Percentiles rank a stretch among this genome's conserved stretches.
Conservation (phyloP, 2,888 invertebrate genomes). For the Pammene fasciana region DNA sequence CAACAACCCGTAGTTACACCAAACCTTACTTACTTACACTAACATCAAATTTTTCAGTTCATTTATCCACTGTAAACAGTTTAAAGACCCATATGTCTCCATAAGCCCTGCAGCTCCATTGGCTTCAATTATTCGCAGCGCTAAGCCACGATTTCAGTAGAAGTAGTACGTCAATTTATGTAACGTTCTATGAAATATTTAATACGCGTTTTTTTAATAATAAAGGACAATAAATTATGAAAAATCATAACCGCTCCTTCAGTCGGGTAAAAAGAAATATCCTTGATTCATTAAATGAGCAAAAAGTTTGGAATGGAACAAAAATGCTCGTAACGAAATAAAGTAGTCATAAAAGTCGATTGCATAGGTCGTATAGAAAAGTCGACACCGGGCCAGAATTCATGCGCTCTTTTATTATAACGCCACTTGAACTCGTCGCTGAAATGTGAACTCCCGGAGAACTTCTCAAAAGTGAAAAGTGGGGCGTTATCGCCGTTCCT, state of each 20-base stretch:
- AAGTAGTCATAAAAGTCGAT: conserved; percentile 51
- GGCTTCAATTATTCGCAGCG: conserved; percentile 10
- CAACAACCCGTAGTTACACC: conserved; percentile 15
- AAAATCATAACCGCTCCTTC: too few relatives aligned
- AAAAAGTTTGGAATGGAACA: background rate
- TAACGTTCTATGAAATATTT: conserved; percentile 17
- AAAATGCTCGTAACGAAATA: conserved; percentile 8
- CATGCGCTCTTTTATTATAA: conserved; percentile 64
- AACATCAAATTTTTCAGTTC: conserved; percentile 15
- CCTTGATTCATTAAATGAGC: background rate
- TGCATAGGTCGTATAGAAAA: conserved; percentile 54
- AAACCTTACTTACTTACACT: conserved; percentile 13
- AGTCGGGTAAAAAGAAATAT: background rate
- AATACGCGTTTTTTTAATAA: background rate
- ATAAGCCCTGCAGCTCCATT: conserved; percentile 21
- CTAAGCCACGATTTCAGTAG: conserved; percentile 27
- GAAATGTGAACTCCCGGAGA: conserved; percentile 60
- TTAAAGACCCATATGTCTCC: conserved; percentile 14
- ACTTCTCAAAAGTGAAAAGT: conserved; percentile 67
- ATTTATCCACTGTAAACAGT: conserved; percentile 18
- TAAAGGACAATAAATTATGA: background rate
- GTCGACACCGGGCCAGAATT: conserved; percentile 56
- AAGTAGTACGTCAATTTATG: conserved; percentile 27
- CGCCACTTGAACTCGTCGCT: conserved; percentile 62
- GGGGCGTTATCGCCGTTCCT: conserved; percentile 53